A percentile compares a stretch with the other conserved stretches of the same genome.
phyloP scores from a whole-genome alignment of 2,797 vertebrate genomes.

The Poecilia velifera region DNA sequence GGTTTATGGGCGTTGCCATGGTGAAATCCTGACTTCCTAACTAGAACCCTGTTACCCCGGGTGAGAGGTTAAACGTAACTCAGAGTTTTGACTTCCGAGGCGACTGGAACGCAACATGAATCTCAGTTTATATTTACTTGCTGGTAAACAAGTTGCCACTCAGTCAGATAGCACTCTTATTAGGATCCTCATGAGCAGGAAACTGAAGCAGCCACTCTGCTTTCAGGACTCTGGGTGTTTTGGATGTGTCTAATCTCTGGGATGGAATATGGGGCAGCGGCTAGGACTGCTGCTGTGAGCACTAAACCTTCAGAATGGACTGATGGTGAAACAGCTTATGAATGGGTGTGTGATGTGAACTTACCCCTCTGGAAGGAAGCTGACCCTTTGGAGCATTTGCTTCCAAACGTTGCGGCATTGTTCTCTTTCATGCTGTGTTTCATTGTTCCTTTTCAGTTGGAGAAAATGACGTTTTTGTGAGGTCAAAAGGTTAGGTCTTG shows the following conservation, averaged over 20 bases:
- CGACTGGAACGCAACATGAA: too few species aligned
- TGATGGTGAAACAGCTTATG: not conserved
- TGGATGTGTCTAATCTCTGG: too few species aligned
- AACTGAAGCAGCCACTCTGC: not conserved
- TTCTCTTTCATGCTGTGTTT: not conserved
- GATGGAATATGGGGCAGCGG: too few species aligned
- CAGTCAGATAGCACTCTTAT: too few species aligned
- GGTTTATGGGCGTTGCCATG: too few species aligned
- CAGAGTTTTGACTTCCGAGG: too few species aligned
- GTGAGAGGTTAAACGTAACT: too few species aligned
- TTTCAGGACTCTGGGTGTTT: not conserved
- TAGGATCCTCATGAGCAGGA: not conserved
- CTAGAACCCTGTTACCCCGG: too few species aligned
- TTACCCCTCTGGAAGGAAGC: not conserved
- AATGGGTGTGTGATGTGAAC: slow-evolving; percentile 1
- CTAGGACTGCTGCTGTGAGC: not conserved
- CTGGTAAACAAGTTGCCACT: too few species aligned
- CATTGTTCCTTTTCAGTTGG: not conserved
- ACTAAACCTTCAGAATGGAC: not conserved
- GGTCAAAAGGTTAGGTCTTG: not conserved
- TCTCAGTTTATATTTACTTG: too few species aligned
- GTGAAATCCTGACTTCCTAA: too few species aligned
- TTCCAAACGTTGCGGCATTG: not conserved
- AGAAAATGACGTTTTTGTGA: not conserved
- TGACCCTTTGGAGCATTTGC: not conserved